Evolutionary conservation across 2,797 vertebrate species (phyloP), one percentile per base, ranked within the genome.

Genomic region (Bovichtus diacanthus): DNA sequence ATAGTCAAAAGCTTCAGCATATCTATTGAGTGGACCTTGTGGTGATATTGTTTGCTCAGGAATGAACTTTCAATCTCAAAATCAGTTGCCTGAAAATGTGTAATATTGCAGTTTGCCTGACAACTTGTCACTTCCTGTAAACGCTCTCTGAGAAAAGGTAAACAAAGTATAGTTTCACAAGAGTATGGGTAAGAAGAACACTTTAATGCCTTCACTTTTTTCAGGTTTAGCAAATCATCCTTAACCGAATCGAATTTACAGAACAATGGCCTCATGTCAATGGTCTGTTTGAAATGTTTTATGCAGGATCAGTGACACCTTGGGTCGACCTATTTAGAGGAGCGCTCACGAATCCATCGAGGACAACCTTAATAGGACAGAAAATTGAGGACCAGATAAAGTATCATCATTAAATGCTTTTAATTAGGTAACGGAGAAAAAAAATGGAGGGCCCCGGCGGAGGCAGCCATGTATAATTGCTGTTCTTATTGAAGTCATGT

Each of bases 351-450:
- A 93, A 83, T 85, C 89, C 91, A 87, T 87, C 34, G 89, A 94
- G 94, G 93, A 94, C 92, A 88, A 61, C 89, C 87, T 90, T 94
- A 95, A 95, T 96, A 94, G 90, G 82, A 92, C 80, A 79, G 92
- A 90, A 93, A 91, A 95, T 94, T 93, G 88, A 93, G 90, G 88
- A 92, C 94, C 83, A 92, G 90, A 95, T 95, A 92, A 95, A 94
- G 95, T 88, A 91, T 87, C 89, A 88, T 94, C 90, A 96, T 95
- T 95, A 94, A 90, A 88, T 92, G 87, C 82, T 93, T 94, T 95
- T 96, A 96, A 96, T 96, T 95, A 91, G 95, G 87, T 88, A 92
- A 89, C 78, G 88, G 84, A 77, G 71, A 76, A 84, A 83, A 85
- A 92, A 87, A 70, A 76, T 15, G 0, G 19, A 71, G 71, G 63